Evolutionary conservation across 2,797 vertebrate species (phyloP).

Genomic region (Pelobates cultripes): DNA sequence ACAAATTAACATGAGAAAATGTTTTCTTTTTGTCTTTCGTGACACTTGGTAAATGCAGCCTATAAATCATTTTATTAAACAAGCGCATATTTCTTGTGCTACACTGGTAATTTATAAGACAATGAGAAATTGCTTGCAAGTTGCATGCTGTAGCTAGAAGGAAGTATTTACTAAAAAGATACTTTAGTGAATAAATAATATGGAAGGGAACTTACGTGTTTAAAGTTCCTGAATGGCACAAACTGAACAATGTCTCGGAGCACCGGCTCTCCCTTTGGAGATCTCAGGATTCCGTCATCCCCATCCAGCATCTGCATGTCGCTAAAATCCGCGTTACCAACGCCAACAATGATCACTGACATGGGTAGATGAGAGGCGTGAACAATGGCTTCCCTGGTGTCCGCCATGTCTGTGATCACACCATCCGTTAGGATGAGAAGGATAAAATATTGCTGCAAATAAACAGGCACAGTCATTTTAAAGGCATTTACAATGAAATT

Average conservation of each 20-base stretch:
- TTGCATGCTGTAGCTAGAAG: not conserved
- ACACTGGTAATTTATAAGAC: not conserved
- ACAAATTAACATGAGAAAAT: not conserved
- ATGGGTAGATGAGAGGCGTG: conserved; percentile 97
- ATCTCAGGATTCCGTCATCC: conserved; percentile 94
- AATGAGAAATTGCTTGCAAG: not conserved
- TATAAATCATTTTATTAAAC: conserved; percentile 14
- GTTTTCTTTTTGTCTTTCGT: not conserved
- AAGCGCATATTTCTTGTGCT: not conserved
- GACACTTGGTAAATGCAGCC: too few relatives aligned
- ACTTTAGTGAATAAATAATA: too few relatives aligned
- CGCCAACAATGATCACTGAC: conserved; percentile 97
- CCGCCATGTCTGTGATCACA: conserved; percentile 98
- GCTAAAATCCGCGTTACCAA: conserved; percentile 96
- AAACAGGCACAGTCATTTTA: conserved; percentile 22
- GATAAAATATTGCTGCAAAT: conserved; percentile 94
- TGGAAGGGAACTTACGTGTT: conserved; percentile 82
- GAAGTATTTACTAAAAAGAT: too few relatives aligned
- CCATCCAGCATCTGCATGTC: conserved; percentile 99
- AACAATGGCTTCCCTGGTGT: conserved; percentile 96
- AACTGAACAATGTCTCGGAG: conserved; percentile 98
- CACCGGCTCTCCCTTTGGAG: conserved; percentile 95
- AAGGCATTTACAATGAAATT: not conserved
- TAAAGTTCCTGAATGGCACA: conserved; percentile 98
- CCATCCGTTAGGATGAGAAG: conserved; percentile 96